Base-by-base conservation (phyloP, 2,888 invertebrate genomes). In the Marronus borbonicus region DNA sequence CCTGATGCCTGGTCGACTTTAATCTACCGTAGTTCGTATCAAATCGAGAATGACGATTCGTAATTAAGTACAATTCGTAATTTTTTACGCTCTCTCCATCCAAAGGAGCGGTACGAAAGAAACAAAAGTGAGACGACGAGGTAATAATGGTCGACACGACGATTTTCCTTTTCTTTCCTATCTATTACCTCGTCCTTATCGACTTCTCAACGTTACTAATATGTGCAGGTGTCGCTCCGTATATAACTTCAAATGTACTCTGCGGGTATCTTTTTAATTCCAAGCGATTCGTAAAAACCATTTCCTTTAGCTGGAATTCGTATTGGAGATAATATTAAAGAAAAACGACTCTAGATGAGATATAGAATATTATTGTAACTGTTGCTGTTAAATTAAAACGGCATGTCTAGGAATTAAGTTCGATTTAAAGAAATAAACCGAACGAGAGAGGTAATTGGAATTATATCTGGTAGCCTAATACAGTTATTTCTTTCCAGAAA, bases 41-140 rank as follows among this genome's bases (percentile, higher is more conserved):
- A 72, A 72, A 72, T 72, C 72, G 72, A 39, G 72, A 72, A 72
- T 58, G 72, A 72, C 36, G 72, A 72, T 72, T 72, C 58, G 58
- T 55, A 72, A 72, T 72, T 72, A 58, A 72, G 58, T 28, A 58
- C 39, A 72, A 72, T 72, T 72, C 60, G 72, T 72, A 72, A 72
- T 72, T 72, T 58, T 72, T 39, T 58, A 72, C 72, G 72, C 36
- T 72, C 28, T 49, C 50, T 28, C 50, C n/a, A 50, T 50, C 17
- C 7, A 24, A 14, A 50, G 24, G 24, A 50, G 49, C 28, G 50
- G 20, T 12, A 20, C 55, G 55, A 20, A 20, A 55, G 8, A 20
- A 17, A 17, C 55, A 55, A 20, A 55, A 55, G 17, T 8, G 55
- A 55, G 55, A 55, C 20, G 20, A 24, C 17, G 10, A 44, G 55